phyloP scores from a whole-genome alignment of 2,888 invertebrate genomes.

The Drosophila macrospina region DNA sequence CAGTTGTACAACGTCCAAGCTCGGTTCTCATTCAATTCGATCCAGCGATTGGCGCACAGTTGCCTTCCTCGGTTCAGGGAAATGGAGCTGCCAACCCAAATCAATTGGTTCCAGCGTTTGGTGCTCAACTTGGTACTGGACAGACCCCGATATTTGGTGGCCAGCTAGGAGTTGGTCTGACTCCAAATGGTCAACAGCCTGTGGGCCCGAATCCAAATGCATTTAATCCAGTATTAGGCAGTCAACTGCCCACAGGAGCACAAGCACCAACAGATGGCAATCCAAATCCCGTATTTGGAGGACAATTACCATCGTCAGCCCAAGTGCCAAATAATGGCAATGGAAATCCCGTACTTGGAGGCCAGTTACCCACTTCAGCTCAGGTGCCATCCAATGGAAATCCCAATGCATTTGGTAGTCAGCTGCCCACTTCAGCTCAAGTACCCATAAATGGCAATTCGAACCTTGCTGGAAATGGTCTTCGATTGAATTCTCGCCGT shows the following conservation, averaged over 20 bases:
- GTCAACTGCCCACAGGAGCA: slow-evolving; percentile 8
- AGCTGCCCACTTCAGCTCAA: slow-evolving; percentile 10
- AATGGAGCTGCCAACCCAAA: slow-evolving; percentile 24
- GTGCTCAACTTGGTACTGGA: slow-evolving; percentile 38
- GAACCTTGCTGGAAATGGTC: slow-evolving; percentile 6
- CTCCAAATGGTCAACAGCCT: slow-evolving; percentile 22
- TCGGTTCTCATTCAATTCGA: slow-evolving; percentile 51
- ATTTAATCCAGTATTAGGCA: slow-evolving; percentile 23
- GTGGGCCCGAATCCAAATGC: slow-evolving; percentile 4
- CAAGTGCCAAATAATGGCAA: background rate
- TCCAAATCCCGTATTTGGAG: slow-evolving; percentile 3
- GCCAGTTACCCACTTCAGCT: slow-evolving; percentile 14
- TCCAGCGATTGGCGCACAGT: slow-evolving; percentile 48
- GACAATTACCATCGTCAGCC: slow-evolving; percentile 18
- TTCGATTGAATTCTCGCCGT: slow-evolving; percentile 19
- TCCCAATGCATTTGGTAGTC: no score
- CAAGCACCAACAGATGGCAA: slow-evolving; percentile 1
- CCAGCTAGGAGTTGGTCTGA: slow-evolving; percentile 34
- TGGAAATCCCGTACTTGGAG: slow-evolving; percentile 15
- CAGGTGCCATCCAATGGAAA: slow-evolving; percentile 10
- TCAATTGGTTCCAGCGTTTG: slow-evolving; percentile 36
- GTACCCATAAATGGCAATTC: slow-evolving; percentile 5
- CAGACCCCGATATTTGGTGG: slow-evolving; percentile 36
- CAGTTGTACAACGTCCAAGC: slow-evolving; percentile 32
- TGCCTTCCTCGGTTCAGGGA: slow-evolving; percentile 39